Evolutionary conservation across 2,797 vertebrate genomes (phyloP), one percentile per base, ranked within the genome.

Genomic region (Halcyon chelicuti): DNA sequence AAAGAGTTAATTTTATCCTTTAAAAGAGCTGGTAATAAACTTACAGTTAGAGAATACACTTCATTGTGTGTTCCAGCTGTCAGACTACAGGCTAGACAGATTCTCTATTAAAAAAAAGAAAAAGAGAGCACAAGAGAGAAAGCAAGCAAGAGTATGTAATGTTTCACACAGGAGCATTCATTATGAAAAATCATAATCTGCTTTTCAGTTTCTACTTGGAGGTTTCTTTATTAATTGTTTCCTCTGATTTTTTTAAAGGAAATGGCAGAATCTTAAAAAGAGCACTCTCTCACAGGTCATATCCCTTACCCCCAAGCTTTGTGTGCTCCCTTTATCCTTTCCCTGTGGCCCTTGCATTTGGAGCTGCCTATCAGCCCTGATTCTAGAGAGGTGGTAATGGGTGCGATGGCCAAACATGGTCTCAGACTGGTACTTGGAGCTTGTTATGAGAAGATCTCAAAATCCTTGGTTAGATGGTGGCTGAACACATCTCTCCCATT

Each of bases 1-100:
- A 74, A 92, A 78, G 20, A 67, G 57, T 77, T 77, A 71, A 65
- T 90, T 88, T 92, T 93, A 23, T 55, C 11, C 70, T 77, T 76
- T 68, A 55, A 84, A 90, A 46, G 11, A 77, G n/a, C 29, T 47
- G 21, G 19, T 76, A 35, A 74, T 74, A 67, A 82, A 73, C 19
- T 85, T 70, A n/a, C 9, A 58, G 58, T 73, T 82, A 88, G 19
- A 85, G 7, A 10, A 46, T 39, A 21, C 14, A 21, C 37, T 55
- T 83, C 29, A 39, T 37, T 73, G 14, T 15, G 17, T 8, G 28
- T 52, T 65, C 68, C 62, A 67, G 47, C n/a, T 84, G 28, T 71
- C 49, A 44, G 35, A 21, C 29, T 60, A 35, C 20, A 71, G 62
- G 72, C 88, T 68, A 92, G 46, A 35, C 19, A 60, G 18, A n/a